phyloP scores from a whole-genome alignment of 1,140 invertebrate genomes.

The Drosophila tani region DNA sequence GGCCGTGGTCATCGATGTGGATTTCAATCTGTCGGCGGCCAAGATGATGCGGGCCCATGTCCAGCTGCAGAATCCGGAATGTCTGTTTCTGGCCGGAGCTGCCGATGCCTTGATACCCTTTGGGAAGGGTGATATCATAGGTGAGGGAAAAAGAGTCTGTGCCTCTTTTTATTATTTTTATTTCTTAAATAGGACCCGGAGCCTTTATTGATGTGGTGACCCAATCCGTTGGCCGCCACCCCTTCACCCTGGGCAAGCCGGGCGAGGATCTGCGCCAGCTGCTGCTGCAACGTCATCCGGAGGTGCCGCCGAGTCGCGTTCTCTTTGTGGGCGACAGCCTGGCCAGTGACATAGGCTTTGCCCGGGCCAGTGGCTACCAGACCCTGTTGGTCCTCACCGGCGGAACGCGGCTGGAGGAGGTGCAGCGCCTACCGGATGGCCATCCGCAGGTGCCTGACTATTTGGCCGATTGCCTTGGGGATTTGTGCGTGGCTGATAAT shows the following conservation, averaged over 20 bases:
- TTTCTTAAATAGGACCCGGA: conserved; percentile 84
- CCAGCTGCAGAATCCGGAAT: conserved; percentile 85
- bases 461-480: conserved; percentile 76
- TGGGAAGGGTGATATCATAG: conserved; percentile 73
- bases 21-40: conserved; percentile 85
- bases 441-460: conserved; percentile 80
- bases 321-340: conserved; percentile 88
- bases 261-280: conserved; percentile 85
- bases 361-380: conserved; percentile 86
- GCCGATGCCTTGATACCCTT: conserved; percentile 85
- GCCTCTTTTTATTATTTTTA: neutral
- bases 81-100: conserved; percentile 85
- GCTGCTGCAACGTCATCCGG: conserved; percentile 79
- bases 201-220: conserved; percentile 86
- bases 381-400: conserved; percentile 86
- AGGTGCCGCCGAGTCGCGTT: conserved; percentile 85
- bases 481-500: conserved; percentile 40
- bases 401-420: conserved; percentile 75
- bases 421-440: conserved; percentile 22
- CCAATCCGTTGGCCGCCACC: conserved; percentile 84
- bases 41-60: conserved; percentile 85
- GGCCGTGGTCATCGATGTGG: conserved; percentile 86
- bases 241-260: conserved; percentile 86
- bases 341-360: conserved; percentile 87
- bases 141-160: conserved; percentile 15